Conservation (phyloP, 2,113 vertebrate species). For the Hemiscyllium ocellatum region DNA sequence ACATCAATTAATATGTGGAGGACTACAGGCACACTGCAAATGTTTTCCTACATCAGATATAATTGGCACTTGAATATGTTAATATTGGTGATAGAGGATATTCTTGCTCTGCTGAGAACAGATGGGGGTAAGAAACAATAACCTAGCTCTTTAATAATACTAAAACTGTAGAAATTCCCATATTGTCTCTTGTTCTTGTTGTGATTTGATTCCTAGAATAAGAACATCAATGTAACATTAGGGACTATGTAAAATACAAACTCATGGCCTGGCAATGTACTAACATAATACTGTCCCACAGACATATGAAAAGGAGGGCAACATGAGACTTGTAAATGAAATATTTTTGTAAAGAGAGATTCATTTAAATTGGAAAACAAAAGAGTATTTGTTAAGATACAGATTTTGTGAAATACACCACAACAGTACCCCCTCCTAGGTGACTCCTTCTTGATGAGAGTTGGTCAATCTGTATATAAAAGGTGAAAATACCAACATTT, state of each 20-base stretch:
- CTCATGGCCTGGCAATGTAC: background rate
- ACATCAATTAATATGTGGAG: conserved; percentile 39
- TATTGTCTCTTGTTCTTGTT: conserved; percentile 54
- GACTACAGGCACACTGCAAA: conserved; percentile 46
- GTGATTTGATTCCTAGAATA: conserved; percentile 45
- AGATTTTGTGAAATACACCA: too few relatives aligned
- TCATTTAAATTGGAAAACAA: too few relatives aligned
- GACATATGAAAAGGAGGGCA: background rate
- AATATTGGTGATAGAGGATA: conserved; percentile 65
- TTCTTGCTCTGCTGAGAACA: conserved; percentile 61
- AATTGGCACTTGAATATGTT: conserved; percentile 71
- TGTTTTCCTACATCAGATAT: conserved; percentile 60
- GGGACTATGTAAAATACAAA: background rate
- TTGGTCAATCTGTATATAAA: too few relatives aligned
- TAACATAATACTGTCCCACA: background rate
- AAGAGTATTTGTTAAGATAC: too few relatives aligned
- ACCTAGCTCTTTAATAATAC: conserved; percentile 68
- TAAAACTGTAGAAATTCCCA: conserved; percentile 58
- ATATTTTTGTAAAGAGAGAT: too few relatives aligned
- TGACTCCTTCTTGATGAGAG: too few relatives aligned
- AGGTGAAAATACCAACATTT: too few relatives aligned
- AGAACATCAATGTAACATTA: conserved; percentile 51
- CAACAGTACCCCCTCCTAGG: too few relatives aligned
- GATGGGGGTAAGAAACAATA: conserved; percentile 65
- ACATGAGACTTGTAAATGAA: too few relatives aligned